Conservation (phyloP, 1,140 invertebrate species). For the Rhagoletis zephyria region DNA sequence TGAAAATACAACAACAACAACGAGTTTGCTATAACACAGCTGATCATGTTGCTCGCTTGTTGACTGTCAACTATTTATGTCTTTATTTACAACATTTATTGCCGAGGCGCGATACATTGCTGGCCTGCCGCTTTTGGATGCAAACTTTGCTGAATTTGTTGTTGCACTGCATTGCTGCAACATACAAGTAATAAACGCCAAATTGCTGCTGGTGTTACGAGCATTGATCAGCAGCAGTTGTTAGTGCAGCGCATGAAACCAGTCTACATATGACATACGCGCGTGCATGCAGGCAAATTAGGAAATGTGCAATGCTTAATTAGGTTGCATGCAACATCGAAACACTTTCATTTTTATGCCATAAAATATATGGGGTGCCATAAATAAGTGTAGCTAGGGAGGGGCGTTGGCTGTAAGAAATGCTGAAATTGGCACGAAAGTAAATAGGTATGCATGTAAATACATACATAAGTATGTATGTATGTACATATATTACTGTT, state of each 20-base stretch:
- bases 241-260: neutral
- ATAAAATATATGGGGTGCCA: neutral
- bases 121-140: neutral
- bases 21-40: neutral
- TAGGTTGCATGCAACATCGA: constrained; percentile 40
- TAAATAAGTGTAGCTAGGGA: neutral
- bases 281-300: neutral
- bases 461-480: neutral
- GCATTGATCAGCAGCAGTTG: neutral
- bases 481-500: too few relatives aligned
- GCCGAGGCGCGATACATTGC: neutral
- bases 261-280: neutral
- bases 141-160: neutral
- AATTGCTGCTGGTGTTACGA: neutral
- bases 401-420: neutral
- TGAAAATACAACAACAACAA: neutral
- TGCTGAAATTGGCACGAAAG: neutral
- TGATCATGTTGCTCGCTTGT: constrained; percentile 15
- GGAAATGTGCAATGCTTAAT: constrained; percentile 30
- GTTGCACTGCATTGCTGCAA: neutral
- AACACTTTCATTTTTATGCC: constrained; percentile 34
- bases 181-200: neutral
- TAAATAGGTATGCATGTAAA: neutral
- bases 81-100: constrained; percentile 45
- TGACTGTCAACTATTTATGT: constrained; percentile 24